Evolutionary conservation across 2,797 vertebrate species (phyloP).

Genomic region (Centroberyx gerrardi): DNA sequence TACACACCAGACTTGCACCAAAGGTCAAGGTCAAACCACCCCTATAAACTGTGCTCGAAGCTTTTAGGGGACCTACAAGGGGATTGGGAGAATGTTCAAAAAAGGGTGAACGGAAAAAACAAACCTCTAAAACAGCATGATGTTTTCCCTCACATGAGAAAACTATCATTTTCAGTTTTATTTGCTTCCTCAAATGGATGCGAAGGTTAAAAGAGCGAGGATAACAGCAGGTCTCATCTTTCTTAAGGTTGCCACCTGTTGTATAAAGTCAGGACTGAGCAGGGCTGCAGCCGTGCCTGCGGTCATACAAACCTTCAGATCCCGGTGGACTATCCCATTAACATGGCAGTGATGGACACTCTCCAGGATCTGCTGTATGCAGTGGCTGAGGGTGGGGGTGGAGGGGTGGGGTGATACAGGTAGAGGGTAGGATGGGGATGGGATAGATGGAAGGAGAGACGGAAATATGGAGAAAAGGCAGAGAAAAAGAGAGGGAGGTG

Average conservation of each 20-base stretch:
- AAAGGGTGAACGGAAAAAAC: not conserved
- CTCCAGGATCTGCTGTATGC: slow-evolving; percentile 94
- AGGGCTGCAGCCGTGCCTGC: slow-evolving; percentile 27
- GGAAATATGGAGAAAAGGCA: slow-evolving; percentile 10
- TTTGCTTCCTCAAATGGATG: not conserved
- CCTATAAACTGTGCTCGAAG: not conserved
- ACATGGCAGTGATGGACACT: slow-evolving; percentile 93
- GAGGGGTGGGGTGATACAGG: slow-evolving; percentile 50
- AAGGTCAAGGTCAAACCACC: slow-evolving; percentile 17
- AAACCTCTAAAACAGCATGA: too few relatives aligned
- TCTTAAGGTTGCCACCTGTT: slow-evolving; percentile 13
- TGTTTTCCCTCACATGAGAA: not conserved
- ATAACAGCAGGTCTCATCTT: too few relatives aligned
- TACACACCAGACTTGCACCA: not conserved
- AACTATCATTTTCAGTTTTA: not conserved
- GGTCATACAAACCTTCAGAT: slow-evolving; percentile 89
- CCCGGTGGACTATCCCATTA: slow-evolving; percentile 92
- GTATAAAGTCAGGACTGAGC: slow-evolving; percentile 15
- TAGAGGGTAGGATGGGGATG: slow-evolving; percentile 28
- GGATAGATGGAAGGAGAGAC: slow-evolving; percentile 31
- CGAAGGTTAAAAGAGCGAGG: not conserved
- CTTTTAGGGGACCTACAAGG: too few relatives aligned
- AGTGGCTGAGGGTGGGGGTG: slow-evolving; percentile 85
- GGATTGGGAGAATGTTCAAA: not conserved
- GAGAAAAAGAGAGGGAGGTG: not conserved